These are phyloP conservation scores for Ceyx erithaca DNA, from an alignment of 2,797 vertebrate species.

Conservation along the genomic window DNA sequence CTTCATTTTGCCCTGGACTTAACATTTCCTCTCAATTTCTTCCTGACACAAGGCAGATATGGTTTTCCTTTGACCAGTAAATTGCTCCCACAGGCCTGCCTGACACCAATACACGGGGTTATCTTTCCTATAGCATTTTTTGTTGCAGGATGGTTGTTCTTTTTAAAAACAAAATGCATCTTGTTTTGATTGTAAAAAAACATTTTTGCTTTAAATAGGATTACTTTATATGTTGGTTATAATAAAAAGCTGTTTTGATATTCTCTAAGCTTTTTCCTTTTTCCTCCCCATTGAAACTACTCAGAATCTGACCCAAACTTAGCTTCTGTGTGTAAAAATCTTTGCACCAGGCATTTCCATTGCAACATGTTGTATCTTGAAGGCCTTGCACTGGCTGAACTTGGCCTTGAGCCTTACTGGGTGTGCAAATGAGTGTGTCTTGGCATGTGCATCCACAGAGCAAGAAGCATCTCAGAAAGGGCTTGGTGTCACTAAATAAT, in stretches of 20 bases:
- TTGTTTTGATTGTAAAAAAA: background rate
- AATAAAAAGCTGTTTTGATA: background rate
- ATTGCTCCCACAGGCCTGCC: background rate
- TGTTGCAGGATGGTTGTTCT: too few species aligned
- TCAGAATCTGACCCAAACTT: background rate
- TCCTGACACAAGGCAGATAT: background rate
- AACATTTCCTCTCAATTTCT: background rate
- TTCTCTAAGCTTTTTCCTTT: background rate
- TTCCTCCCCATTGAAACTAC: background rate
- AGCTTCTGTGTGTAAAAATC: background rate
- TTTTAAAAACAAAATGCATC: background rate
- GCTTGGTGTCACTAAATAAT: accelerated
- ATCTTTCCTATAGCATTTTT: background rate
- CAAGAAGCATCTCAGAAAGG: background rate
- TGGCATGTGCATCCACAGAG: background rate
- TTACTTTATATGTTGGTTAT: background rate
- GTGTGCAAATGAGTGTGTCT: background rate
- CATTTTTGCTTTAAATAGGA: background rate
- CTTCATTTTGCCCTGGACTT: background rate
- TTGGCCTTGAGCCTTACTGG: background rate
- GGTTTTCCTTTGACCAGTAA: background rate
- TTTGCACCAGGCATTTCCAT: background rate
- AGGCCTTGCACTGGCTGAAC: background rate
- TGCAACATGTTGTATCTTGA: background rate
- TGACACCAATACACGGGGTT: background rate